These are phyloP conservation scores for Poecilia velifera DNA, from an alignment of 2,797 vertebrate genomes.

Conservation along the genomic window DNA sequence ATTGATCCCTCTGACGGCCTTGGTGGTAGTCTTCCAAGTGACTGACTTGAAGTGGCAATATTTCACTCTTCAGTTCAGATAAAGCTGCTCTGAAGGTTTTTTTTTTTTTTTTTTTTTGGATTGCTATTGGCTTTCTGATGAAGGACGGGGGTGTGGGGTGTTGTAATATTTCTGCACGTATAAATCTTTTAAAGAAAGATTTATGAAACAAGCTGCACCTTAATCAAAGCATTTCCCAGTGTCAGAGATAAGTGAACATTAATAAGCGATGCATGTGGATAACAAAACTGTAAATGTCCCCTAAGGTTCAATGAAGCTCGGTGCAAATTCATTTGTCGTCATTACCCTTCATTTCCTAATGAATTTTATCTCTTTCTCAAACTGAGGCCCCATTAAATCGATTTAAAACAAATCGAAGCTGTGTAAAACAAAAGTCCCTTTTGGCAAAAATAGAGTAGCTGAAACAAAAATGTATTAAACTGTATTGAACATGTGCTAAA, in stretches of 20 bases:
- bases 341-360: conserved; percentile 32
- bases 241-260: conserved; percentile 16
- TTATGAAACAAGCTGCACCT: conserved; percentile 40
- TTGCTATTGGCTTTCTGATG: conserved; percentile 61
- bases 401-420: conserved; percentile 31
- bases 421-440: conserved; percentile 36
- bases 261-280: not conserved
- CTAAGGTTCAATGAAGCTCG: conserved; percentile 16
- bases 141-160: not conserved
- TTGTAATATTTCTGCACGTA: not conserved
- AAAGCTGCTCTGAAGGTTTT: conserved; percentile 67
- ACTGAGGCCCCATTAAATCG: conserved; percentile 15
- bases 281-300: conserved; percentile 17
- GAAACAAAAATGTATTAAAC: conserved; percentile 46
- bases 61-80: conserved; percentile 71
- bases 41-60: conserved; percentile 62
- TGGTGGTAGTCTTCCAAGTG: conserved; percentile 69
- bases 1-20: conserved; percentile 72
- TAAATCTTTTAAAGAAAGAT: conserved; percentile 10
- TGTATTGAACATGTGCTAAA: conserved; percentile 50
- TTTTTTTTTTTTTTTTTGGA: conserved; percentile 30
- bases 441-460: conserved; percentile 36
- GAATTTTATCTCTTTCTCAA: conserved; percentile 18
- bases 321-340: conserved; percentile 19
- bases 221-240: conserved; percentile 33